phyloP scores from a whole-genome alignment of 30 jellyfish, hydroid and myxozoan genomes.

The Aurelia coerulea region DNA sequence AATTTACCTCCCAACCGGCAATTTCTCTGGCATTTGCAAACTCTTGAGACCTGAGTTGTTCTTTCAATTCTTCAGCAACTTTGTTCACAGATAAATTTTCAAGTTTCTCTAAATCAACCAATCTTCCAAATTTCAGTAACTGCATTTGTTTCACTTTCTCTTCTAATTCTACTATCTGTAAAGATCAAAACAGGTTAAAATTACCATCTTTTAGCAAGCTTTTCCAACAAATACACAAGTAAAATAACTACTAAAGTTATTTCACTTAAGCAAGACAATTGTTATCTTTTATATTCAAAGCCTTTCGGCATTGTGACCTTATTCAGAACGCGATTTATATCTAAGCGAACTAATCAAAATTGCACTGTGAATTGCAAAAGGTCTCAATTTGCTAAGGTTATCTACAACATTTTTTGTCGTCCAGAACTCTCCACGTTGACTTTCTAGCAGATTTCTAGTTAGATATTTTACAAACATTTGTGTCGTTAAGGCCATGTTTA shows the following conservation, averaged over 20 bases:
- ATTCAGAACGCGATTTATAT: no score
- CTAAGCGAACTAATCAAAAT: neutral
- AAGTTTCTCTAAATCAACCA: slow-evolving; percentile 88
- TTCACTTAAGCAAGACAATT: no score
- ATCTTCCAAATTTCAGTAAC: slow-evolving; percentile 88
- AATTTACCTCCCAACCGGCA: slow-evolving; percentile 85
- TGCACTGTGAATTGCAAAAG: neutral
- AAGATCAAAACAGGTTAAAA: neutral
- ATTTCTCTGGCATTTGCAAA: slow-evolving; percentile 77
- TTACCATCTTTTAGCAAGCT: neutral
- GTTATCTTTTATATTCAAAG: no score
- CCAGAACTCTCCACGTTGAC: no score
- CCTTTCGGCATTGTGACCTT: no score
- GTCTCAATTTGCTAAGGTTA: neutral
- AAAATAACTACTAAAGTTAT: no score
- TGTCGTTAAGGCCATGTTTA: neutral
- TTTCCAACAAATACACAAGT: no score
- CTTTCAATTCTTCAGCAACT: slow-evolving; percentile 96
- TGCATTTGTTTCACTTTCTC: slow-evolving; percentile 94
- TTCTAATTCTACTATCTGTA: slow-evolving; percentile 83
- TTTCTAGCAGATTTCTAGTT: no score
- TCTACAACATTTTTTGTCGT: neutral
- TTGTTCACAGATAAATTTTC: slow-evolving; percentile 93
- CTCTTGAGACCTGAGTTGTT: slow-evolving; percentile 83
- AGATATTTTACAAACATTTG: neutral